Evolutionary conservation across 2,888 invertebrate genomes (phyloP).

Genomic region (Microdon myrmicae): DNA sequence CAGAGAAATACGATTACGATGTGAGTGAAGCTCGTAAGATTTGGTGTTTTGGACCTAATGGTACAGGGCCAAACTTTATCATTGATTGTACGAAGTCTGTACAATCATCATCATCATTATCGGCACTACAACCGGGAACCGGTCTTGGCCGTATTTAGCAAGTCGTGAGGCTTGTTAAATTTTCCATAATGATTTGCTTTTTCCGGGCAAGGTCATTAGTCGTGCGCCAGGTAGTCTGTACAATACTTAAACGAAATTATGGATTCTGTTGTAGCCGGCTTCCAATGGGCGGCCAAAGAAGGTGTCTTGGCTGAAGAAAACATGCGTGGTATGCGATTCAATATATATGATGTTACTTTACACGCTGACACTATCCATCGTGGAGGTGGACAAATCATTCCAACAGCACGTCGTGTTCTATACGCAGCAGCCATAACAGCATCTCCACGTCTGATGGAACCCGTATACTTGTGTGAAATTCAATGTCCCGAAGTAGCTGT

Average conservation of each 20-base stretch:
- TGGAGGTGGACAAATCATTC: slow-evolving; percentile 99
- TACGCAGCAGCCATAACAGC: slow-evolving; percentile 97
- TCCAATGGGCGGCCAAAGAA: slow-evolving; percentile 99
- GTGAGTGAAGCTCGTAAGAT: slow-evolving; percentile 98
- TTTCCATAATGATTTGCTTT: too few species aligned
- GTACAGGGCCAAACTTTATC: slow-evolving; percentile 96
- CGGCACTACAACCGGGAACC: too few species aligned
- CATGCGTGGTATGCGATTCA: slow-evolving; percentile 90
- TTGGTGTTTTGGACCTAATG: slow-evolving; percentile 99
- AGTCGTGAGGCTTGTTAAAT: too few species aligned
- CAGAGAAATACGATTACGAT: slow-evolving; percentile 97
- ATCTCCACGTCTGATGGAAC: slow-evolving; percentile 94
- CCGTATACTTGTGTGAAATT: slow-evolving; percentile 99
- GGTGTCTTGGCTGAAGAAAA: slow-evolving; percentile 99
- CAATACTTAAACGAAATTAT: slow-evolving; percentile 99
- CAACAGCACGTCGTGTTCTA: slow-evolving; percentile 95
- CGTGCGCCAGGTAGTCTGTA: too few species aligned
- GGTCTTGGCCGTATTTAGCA: too few species aligned
- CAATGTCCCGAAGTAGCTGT: slow-evolving; percentile 97
- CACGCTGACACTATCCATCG: slow-evolving; percentile 99
- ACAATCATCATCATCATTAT: too few species aligned
- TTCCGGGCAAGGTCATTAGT: too few species aligned
- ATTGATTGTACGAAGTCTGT: slow-evolving; percentile 99
- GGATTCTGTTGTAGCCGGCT: slow-evolving; percentile 98
- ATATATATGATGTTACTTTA: slow-evolving; percentile 98